Evolutionary conservation across 2,888 invertebrate genomes (phyloP).

Genomic region (Drosophila melanocephala): DNA sequence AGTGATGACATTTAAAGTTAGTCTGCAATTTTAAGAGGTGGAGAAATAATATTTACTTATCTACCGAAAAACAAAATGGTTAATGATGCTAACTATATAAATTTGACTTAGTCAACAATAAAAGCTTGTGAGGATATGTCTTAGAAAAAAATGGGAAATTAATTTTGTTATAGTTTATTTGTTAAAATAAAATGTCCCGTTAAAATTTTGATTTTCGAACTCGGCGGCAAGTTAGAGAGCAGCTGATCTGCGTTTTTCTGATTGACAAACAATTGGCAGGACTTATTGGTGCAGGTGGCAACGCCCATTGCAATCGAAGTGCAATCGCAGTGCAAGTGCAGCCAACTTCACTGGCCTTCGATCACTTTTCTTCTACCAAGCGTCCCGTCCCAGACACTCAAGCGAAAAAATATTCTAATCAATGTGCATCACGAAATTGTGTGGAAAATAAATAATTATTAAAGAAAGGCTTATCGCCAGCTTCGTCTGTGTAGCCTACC

Average conservation of each 20-base stretch:
- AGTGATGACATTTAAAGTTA: slow-evolving; percentile 40
- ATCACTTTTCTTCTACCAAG: background rate
- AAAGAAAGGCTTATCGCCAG: background rate
- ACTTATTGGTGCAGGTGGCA: background rate
- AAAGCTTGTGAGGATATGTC: background rate
- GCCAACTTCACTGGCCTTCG: too few species aligned
- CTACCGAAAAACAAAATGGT: background rate
- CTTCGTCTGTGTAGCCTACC: background rate
- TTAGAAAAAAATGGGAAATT: background rate
- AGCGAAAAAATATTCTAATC: background rate
- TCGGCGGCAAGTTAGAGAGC: background rate
- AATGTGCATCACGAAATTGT: background rate
- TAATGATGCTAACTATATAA: background rate
- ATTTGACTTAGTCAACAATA: background rate
- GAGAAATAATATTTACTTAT: background rate
- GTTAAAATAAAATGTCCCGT: background rate
- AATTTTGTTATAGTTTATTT: background rate
- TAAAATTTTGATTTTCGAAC: background rate
- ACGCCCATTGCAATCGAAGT: background rate
- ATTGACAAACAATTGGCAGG: too few species aligned
- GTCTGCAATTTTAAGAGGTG: background rate
- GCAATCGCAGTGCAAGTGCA: too few species aligned
- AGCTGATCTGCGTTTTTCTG: background rate
- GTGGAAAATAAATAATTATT: background rate
- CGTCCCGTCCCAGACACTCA: too few species aligned